phyloP scores from a whole-genome alignment of 2,888 invertebrate species.

The Tipula lateralis region DNA sequence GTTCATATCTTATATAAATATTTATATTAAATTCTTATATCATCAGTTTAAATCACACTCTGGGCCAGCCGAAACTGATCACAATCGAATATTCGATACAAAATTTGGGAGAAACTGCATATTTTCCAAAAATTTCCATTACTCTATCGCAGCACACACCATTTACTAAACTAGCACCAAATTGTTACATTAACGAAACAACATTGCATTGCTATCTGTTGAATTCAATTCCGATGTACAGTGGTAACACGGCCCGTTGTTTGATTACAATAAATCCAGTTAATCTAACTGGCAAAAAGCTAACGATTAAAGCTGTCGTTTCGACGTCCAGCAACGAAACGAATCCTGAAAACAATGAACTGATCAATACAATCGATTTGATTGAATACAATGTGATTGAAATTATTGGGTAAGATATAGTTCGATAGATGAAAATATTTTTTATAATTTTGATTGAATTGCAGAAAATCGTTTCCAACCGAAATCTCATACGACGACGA shows the following conservation, averaged over 20 bases:
- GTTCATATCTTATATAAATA: not conserved
- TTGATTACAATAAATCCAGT: not conserved
- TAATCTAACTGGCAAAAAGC: constrained; percentile 37
- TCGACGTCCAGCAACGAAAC: constrained; percentile 46
- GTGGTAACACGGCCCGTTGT: not conserved
- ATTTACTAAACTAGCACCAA: constrained; percentile 33
- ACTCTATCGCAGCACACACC: not conserved
- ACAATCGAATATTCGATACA: constrained; percentile 35
- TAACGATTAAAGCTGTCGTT: constrained; percentile 44
- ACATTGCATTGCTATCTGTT: constrained; percentile 30
- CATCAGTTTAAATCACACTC: constrained; percentile 31
- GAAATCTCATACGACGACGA: not conserved
- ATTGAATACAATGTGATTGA: constrained; percentile 47
- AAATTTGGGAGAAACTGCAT: constrained; percentile 45
- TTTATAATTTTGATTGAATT: not conserved
- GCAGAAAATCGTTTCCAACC: not conserved
- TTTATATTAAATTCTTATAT: not conserved
- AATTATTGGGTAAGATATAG: constrained; percentile 45
- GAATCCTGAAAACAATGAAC: constrained; percentile 42
- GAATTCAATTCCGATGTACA: constrained; percentile 28
- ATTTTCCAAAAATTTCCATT: constrained; percentile 38
- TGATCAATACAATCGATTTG: constrained; percentile 41
- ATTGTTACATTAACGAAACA: constrained; percentile 30
- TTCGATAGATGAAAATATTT: not conserved
- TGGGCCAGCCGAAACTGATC: constrained; percentile 32